These are phyloP conservation scores for Adelosebastes latens DNA, from an alignment of 2,797 vertebrate genomes.

Conservation along the genomic window DNA sequence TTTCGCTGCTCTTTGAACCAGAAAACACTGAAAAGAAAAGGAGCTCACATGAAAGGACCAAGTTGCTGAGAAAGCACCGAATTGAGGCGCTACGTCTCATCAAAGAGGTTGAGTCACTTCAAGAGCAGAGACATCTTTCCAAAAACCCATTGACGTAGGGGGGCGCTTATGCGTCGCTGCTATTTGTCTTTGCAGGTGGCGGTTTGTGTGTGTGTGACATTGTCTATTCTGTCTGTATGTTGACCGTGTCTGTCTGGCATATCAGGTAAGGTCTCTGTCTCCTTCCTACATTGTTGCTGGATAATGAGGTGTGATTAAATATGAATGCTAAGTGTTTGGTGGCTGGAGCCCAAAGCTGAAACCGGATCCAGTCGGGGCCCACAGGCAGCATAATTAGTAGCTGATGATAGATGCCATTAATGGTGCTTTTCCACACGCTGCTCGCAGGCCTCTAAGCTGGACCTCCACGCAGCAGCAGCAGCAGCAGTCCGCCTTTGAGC, in stretches of 20 bases:
- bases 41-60: slow-evolving; percentile 72
- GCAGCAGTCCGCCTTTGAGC: slow-evolving; percentile 63
- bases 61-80: slow-evolving; percentile 72
- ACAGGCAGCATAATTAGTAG: slow-evolving; percentile 84
- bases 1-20: slow-evolving; percentile 78
- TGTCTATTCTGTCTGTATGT: slow-evolving; percentile 58
- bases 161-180: slow-evolving; percentile 1
- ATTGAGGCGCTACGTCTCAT: slow-evolving; percentile 53
- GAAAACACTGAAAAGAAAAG: slow-evolving; percentile 65
- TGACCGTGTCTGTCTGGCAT: slow-evolving; percentile 73
- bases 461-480: slow-evolving; percentile 53
- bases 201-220: slow-evolving; percentile 17
- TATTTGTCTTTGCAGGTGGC: slow-evolving; percentile 57
- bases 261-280: slow-evolving; percentile 81
- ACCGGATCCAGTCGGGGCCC: slow-evolving; percentile 75
- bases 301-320: slow-evolving; percentile 87
- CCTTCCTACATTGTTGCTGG: slow-evolving; percentile 82
- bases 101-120: slow-evolving; percentile 76
- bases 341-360: slow-evolving; percentile 84
- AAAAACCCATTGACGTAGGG: slow-evolving; percentile 2
- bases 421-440: slow-evolving; percentile 63
- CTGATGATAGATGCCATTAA: slow-evolving; percentile 84
- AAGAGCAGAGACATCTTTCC: slow-evolving; percentile 36
- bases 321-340: slow-evolving; percentile 88
- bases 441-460: slow-evolving; percentile 53